Percentiles rank a stretch among this genome's conserved stretches.
Evolutionary conservation across 2,888 invertebrate species (phyloP).

Genomic region (Polyommatus icarus): DNA sequence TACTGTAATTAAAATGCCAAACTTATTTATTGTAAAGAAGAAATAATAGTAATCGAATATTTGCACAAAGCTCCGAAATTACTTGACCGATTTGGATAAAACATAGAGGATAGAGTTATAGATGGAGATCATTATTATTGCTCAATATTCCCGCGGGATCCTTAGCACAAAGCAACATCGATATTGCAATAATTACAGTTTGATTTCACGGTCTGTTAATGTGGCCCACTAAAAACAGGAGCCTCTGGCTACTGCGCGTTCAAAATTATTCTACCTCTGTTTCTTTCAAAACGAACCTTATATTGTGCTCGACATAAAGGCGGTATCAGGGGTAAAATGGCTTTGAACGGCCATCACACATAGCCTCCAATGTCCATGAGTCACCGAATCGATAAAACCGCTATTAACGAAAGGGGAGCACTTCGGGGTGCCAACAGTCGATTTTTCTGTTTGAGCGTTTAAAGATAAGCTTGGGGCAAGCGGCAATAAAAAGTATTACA

Average conservation of each 20-base stretch:
- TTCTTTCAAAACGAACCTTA: neutral
- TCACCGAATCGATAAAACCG: conserved; percentile 32
- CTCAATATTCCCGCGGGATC: neutral
- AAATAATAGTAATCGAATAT: no score
- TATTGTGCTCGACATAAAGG: neutral
- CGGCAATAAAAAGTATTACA: no score
- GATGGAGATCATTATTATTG: neutral
- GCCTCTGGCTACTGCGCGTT: neutral
- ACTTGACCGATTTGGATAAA: neutral
- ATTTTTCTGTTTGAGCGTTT: neutral
- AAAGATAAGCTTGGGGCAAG: no score
- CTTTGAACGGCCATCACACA: neutral
- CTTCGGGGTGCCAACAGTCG: neutral
- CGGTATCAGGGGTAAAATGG: neutral
- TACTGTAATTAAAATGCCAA: no score
- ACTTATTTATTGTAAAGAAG: no score
- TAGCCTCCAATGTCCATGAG: conserved; percentile 15
- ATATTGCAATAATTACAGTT: neutral
- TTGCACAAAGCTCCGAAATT: no score
- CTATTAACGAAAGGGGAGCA: conserved; percentile 30
- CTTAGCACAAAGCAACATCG: neutral
- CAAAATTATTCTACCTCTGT: neutral
- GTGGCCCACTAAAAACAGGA: conserved; percentile 21
- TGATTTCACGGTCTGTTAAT: conserved; percentile 15
- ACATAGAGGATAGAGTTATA: neutral